phyloP scores from a whole-genome alignment of 2,888 invertebrate genomes.

The Xestia ashworthii region DNA sequence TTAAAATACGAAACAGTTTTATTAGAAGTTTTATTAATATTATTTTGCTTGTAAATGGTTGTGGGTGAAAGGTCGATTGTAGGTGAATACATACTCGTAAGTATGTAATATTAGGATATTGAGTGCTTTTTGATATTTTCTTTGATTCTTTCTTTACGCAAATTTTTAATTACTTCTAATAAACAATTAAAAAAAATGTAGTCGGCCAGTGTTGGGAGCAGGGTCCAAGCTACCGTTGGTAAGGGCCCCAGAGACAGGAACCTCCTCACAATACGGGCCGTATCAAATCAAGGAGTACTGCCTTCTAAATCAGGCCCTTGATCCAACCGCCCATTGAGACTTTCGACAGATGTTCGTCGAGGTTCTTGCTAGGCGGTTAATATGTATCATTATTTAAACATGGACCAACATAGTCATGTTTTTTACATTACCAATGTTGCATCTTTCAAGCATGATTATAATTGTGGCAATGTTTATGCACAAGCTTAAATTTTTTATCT shows the following conservation, averaged over 20 bases:
- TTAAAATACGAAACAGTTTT: slow-evolving; percentile 32
- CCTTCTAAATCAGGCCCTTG: neutral
- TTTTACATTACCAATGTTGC: neutral
- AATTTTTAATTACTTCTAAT: no score
- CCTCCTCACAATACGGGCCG: neutral
- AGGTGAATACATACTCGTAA: neutral
- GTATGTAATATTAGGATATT: neutral
- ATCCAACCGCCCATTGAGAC: no score
- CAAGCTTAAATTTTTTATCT: neutral
- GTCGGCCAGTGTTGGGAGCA: no score
- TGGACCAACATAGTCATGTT: neutral
- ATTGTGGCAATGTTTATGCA: no score
- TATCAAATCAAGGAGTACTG: neutral
- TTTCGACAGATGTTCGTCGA: no score
- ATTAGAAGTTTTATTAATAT: slow-evolving; percentile 23
- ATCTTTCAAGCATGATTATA: neutral
- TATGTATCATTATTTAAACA: neutral
- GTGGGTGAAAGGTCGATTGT: neutral
- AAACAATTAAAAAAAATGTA: no score
- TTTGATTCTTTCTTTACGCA: neutral
- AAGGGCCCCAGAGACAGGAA: neutral
- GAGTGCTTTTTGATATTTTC: neutral
- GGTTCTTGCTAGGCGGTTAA: no score
- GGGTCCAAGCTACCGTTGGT: neutral
- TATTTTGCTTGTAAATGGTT: neutral